Evolutionary conservation across 2,888 invertebrate species (phyloP), one percentile per base, ranked within the genome.

Genomic region (Phyllotreta cruciferae): DNA sequence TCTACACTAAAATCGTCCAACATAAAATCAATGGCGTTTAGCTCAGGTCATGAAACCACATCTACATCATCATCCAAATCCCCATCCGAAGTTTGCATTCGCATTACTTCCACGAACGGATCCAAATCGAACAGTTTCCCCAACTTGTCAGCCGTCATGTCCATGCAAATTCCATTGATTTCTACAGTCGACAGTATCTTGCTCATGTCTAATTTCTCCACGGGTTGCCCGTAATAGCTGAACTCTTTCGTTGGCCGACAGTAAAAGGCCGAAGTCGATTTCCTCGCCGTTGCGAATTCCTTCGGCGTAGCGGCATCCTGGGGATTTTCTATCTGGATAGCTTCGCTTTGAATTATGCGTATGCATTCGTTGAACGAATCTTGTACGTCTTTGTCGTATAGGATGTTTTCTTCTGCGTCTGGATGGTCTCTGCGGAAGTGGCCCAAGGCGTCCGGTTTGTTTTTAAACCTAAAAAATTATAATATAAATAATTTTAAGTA

Each of bases 131-230:
- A 78, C 5, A 86, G 76, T 60, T 83, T 83, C 38, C 82, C 81
- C 41, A 88, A 77, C 60, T 85, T 83, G 8, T 82, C 79, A 50
- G 86, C 81, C 7, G 83, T 83, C 64, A 84, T 80, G 60, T 79
- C 79, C 73, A 86, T 81, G 63, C 80, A 77, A 9, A 81, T 81
- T n/a, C 85, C 85, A 37, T 82, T 83, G 54, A 87, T 80, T 0
- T 85, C 82, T 79, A 87, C 83, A 0, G 82, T 79, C 0, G 86
- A 84, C 1, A 80, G 84, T 0, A 87, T 80, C 6, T 82, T 79
- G 0, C 77, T 74, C 56, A 83, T 75, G 1, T 83, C 78, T 1
- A 83, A 73, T 0, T 80, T 72, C 0, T 72, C 72, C 0, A 85
- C 82, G 60, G 75, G 78, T 0, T 77, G 75, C 0, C 85, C 85